Evolutionary conservation across 2,888 invertebrate genomes (phyloP), one percentile per base, ranked within the genome.

Genomic region (Vannuccia rotundouncinata): DNA sequence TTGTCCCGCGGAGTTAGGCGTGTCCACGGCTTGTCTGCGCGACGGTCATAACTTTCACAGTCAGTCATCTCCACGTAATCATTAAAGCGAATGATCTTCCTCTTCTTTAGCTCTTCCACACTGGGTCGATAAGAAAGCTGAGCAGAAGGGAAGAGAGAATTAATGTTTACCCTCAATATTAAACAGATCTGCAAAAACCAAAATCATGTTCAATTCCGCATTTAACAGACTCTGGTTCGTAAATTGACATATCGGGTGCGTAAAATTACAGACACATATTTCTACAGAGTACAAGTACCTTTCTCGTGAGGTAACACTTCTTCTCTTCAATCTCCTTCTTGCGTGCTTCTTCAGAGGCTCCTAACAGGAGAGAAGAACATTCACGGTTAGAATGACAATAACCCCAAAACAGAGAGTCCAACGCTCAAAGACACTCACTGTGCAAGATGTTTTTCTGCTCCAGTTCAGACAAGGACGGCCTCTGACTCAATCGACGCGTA

Each of bases 1-100:
- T 99, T 99, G 90, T 99, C 99, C 89, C 95, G 94, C 84, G 97
- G 97, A 84, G 99, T 99, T 85, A 99, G 91, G 86, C 97, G 91
- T 84, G 97, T 99, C 99, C 99, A 99, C 84, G 99, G 99, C 90
- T 99, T 99, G 90, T 99, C 99, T 82, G 96, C 97, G 87, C 95
- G 91, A 80, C 99, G 91, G 90, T 99, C 98, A 89, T 98, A 99
- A 88, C 97, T 95, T 88, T 97, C 95, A 82, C 93, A 93, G 86
- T 93, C 95, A 84, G 98, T 98, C 84, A 98, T 96, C 90, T 99
- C 99, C 85, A 99, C 96, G 90, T 99, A 99, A 90, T 99, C 99
- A 89, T 95, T 98, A 90, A 99, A 99, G 86, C 97, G 92, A 85
- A 99, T 99, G 87, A 99, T 99, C 91, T 98, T 98, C 90, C 97